Percentiles rank a stretch among this genome's conserved stretches.
These are phyloP conservation scores for Corapipo altera DNA, from an alignment of 2,113 vertebrate genomes.

Conservation along the genomic window DNA sequence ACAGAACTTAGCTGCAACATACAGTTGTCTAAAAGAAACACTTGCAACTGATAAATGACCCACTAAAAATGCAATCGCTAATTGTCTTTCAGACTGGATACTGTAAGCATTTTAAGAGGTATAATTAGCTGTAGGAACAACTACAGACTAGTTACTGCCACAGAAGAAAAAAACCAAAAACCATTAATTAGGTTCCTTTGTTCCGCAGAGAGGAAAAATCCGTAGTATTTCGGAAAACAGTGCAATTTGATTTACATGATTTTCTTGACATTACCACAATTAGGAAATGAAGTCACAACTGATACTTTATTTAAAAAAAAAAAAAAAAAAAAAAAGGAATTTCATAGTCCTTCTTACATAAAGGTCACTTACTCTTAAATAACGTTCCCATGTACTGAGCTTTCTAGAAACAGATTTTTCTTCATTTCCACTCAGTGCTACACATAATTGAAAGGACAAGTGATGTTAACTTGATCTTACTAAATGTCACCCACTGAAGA, in stretches of 20 bases:
- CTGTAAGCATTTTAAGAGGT: not conserved
- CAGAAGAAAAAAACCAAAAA: not conserved
- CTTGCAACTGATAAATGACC: not conserved
- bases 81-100: not conserved
- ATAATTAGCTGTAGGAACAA: slow-evolving; percentile 21
- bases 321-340: not conserved
- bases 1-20: not conserved
- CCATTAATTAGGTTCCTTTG: not conserved
- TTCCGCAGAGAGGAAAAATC: not conserved
- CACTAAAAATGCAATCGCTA: not conserved
- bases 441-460: slow-evolving; percentile 46
- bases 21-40: not conserved
- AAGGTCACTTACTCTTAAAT: slow-evolving; percentile 1
- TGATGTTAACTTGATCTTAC: slow-evolving; percentile 47
- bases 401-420: slow-evolving; percentile 50
- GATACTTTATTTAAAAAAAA: not conserved
- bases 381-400: not conserved
- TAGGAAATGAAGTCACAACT: not conserved
- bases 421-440: slow-evolving; percentile 28
- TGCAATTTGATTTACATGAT: not conserved
- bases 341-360: not conserved
- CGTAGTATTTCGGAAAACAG: not conserved
- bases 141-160: slow-evolving; percentile 18
- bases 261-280: not conserved
- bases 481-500: slow-evolving; percentile 23